Conservation (phyloP, 2,113 vertebrate species). For the Astatotilapia flaviijosephi region DNA sequence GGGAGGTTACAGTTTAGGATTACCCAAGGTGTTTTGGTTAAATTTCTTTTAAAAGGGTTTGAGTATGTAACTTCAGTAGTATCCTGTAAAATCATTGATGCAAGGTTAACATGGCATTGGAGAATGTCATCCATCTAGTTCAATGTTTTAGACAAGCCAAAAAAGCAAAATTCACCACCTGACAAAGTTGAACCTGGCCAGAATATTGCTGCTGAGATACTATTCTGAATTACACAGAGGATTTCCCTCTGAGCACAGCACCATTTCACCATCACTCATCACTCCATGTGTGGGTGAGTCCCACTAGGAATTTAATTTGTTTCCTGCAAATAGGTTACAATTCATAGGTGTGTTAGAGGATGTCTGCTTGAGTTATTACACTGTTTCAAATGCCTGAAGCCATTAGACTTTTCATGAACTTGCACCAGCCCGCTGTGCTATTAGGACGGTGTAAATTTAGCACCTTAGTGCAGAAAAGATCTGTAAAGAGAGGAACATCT, state of each 20-base stretch:
- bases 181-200: background rate
- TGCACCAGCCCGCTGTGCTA: background rate
- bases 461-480: background rate
- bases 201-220: background rate
- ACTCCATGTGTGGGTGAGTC: slow-evolving; percentile 19
- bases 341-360: slow-evolving; percentile 30
- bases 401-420: slow-evolving; percentile 30
- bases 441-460: slow-evolving; percentile 13
- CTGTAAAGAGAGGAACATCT: background rate
- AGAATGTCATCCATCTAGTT: background rate
- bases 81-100: background rate
- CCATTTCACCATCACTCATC: slow-evolving; percentile 19
- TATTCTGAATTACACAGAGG: slow-evolving; percentile 3
- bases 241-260: background rate
- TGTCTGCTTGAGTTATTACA: slow-evolving; percentile 44
- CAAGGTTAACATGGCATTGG: background rate
- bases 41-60: background rate
- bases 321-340: slow-evolving; percentile 45
- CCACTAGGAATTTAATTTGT: slow-evolving; percentile 22
- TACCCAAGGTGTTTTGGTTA: background rate
- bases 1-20: background rate
- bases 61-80: background rate
- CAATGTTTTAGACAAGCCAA: background rate
- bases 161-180: background rate
- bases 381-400: slow-evolving; percentile 35